phyloP scores from a whole-genome alignment of 2,888 invertebrate species.

The Tinea semifulvella region DNA sequence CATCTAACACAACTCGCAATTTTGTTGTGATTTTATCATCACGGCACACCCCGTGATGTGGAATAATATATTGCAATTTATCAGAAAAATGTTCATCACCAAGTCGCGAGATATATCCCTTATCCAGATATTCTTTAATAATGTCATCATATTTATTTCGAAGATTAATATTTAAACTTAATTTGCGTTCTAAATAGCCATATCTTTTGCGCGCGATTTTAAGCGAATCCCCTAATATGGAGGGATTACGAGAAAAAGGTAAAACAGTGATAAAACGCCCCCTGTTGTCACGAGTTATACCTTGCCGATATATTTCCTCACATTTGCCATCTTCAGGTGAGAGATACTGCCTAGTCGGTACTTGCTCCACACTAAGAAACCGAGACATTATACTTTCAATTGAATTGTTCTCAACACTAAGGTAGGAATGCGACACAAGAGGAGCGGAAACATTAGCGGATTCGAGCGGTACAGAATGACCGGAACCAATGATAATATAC shows the following conservation, averaged over 20 bases:
- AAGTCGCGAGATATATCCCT: conserved; percentile 11
- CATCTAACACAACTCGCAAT: conserved; percentile 14
- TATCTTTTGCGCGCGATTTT: conserved; percentile 14
- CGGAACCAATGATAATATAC: no score
- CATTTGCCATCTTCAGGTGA: conserved; percentile 16
- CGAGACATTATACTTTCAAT: no score
- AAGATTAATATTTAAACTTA: not conserved
- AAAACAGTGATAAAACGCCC: conserved; percentile 17
- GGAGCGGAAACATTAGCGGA: no score
- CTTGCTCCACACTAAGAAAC: no score
- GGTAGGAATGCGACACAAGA: no score
- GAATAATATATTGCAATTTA: conserved; percentile 11
- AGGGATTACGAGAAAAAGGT: conserved; percentile 17
- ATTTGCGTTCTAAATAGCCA: conserved; percentile 18
- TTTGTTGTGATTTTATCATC: conserved; percentile 11
- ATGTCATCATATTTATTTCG: not conserved
- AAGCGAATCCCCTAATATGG: conserved; percentile 16
- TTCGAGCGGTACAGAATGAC: no score
- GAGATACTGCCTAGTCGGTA: no score
- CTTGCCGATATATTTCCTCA: conserved; percentile 16
- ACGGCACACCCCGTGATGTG: conserved; percentile 12
- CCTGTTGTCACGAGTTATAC: conserved; percentile 17
- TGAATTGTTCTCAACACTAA: no score
- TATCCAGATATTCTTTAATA: conserved; percentile 14
- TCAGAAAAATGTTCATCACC: not conserved